Base-by-base conservation (phyloP, 2,113 vertebrate species). In the Phycodurus eques region DNA sequence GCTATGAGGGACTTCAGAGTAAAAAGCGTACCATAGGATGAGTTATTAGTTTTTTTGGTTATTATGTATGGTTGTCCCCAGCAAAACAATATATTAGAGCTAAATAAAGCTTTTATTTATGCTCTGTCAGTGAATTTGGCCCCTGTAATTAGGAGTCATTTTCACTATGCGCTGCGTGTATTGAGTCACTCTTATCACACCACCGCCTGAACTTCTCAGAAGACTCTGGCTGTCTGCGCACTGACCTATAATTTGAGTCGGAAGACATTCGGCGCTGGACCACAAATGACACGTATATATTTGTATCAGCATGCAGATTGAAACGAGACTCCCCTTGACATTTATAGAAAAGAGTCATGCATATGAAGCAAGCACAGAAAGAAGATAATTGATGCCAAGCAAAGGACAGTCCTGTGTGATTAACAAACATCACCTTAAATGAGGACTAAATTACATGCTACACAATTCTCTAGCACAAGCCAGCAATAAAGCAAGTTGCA, bases 401-500 rank as follows among this genome's bases (percentile, higher is more conserved):
- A 53, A 68, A 66, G 59, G 76, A 75, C 67, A 76, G 76, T 84
- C 70, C 61, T 79, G 79, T 43, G 74, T 46, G 64, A 68, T 74
- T 74, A 63, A 27, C 56, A 56, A 63, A 61, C 35, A 60, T 71
- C 44, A 61, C n/a, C 53, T 69, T 60, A 74, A 77, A 79, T 65
- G 56, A 77, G 27, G 27, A 27, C 27, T 27, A 68, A 51, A 82
- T 72, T 78, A 75, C 80, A 79, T 59, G 61, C 68, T 78, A 35
- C 59, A 22, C 42, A 78, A 72, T 68, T 76, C 73, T 72, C 71
- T 79, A 71, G 60, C 78, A 67, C 75, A 79, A 53, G 27, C 71
- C 69, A 69, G 60, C 65, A 76, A 76, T 75, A 84, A 80, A 61
- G 59, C 72, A 79, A 62, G 73, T 82, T 80, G 83, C 79, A 77